Evolutionary conservation across 1,140 invertebrate genomes (phyloP).

Genomic region (Lycorma delicatula): DNA sequence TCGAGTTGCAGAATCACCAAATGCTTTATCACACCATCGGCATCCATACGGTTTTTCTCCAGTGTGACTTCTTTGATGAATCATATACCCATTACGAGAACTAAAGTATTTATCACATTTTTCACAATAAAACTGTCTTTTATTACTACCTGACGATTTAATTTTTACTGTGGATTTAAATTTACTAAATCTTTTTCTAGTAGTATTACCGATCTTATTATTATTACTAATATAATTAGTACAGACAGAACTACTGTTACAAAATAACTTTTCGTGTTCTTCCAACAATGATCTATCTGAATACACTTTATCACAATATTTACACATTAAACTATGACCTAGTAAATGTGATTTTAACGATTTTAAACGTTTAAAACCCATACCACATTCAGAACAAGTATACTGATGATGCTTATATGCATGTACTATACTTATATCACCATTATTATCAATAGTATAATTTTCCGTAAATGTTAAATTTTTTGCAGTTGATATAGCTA

Average conservation of each 20-base stretch:
- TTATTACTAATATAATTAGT: too few relatives aligned
- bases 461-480: conserved; percentile 11
- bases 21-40: conserved; percentile 64
- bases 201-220: too few relatives aligned
- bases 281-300: conserved; percentile 17
- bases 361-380: conserved; percentile 21
- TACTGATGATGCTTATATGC: too few relatives aligned
- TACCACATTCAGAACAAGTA: conserved; percentile 20
- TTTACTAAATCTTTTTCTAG: too few relatives aligned
- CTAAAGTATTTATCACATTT: conserved; percentile 44
- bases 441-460: not conserved
- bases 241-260: conserved; percentile 1
- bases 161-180: too few relatives aligned
- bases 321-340: conserved; percentile 18
- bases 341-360: conserved; percentile 18
- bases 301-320: conserved; percentile 20
- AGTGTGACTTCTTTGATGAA: conserved; percentile 59
- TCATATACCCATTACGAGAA: conserved; percentile 57
- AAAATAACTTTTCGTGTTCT: conserved; percentile 16
- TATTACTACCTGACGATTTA: too few relatives aligned
- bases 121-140: conserved; percentile 45
- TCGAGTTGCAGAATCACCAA: conserved; percentile 47
- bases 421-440: too few relatives aligned
- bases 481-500: conserved; percentile 22
- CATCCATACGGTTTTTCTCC: conserved; percentile 69